Conservation (phyloP, 2,797 vertebrate genomes). For the Merluccius polli region DNA sequence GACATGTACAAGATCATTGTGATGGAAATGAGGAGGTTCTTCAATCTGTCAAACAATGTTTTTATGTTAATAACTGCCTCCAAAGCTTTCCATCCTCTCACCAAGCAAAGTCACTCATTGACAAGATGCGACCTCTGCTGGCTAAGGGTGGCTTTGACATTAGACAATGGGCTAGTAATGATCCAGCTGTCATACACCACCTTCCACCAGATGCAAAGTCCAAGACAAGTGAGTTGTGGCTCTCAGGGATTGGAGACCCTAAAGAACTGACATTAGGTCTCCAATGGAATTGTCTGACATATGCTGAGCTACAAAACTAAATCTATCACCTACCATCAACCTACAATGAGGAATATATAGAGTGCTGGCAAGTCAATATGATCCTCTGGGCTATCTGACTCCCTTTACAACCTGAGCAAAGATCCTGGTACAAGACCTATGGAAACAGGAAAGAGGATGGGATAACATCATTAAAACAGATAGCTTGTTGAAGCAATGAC, state of each 20-base stretch:
- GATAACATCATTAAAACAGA: background rate
- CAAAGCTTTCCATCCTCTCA: background rate
- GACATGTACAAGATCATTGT: conserved; percentile 7
- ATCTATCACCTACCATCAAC: background rate
- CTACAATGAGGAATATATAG: conserved; percentile 14
- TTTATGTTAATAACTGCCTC: conserved; percentile 18
- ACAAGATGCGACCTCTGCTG: too few relatives aligned
- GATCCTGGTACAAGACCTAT: conserved; percentile 2
- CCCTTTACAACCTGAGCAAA: conserved; percentile 8
- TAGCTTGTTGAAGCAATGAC: too few relatives aligned
- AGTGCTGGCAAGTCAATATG: conserved; percentile 14
- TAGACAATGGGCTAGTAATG: too few relatives aligned
- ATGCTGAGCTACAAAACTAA: conserved; percentile 7
- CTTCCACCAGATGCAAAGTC: too few relatives aligned
- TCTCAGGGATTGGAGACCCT: background rate
- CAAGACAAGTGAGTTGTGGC: conserved; percentile 5
- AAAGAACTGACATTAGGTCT: conserved; percentile 17
- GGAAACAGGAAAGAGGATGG: background rate
- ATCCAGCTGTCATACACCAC: too few relatives aligned
- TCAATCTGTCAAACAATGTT: conserved; percentile 2
- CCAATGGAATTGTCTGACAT: conserved; percentile 6
- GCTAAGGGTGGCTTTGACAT: too few relatives aligned
- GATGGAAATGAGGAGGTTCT: conserved; percentile 11
- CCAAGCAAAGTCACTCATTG: background rate
- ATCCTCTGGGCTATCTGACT: conserved; percentile 6